Evolutionary conservation across 2,797 vertebrate genomes (phyloP).

Genomic region (Molothrus ater): DNA sequence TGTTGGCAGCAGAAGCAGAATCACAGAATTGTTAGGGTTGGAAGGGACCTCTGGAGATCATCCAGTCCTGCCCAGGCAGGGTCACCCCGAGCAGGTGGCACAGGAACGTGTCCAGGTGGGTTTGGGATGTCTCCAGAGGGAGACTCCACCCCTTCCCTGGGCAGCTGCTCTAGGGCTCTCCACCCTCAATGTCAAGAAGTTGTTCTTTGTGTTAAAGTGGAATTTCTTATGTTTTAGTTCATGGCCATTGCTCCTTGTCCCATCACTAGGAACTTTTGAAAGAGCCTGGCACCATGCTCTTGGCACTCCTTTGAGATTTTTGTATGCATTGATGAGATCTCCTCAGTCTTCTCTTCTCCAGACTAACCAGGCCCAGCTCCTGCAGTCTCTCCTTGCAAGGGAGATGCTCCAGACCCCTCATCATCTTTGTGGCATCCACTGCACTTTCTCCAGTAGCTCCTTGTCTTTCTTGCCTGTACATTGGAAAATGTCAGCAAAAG

Average conservation of each 20-base stretch:
- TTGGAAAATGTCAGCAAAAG: background rate
- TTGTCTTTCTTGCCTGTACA: background rate
- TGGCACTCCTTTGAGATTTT: background rate
- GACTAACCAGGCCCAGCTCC: background rate
- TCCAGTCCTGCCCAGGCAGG: background rate
- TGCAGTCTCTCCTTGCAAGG: accelerated
- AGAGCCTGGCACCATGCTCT: background rate
- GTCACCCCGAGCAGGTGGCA: background rate
- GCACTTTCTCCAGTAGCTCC: background rate
- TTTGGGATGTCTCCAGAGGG: background rate
- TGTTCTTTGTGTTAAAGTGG: accelerated
- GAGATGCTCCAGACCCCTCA: background rate
- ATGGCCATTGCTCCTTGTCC: background rate
- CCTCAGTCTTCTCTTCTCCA: background rate
- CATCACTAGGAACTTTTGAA: no score
- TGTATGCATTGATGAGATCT: background rate
- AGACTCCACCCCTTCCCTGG: background rate
- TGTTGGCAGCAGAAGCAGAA: background rate
- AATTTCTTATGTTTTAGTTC: background rate
- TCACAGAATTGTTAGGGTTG: background rate
- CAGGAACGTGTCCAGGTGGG: accelerated
- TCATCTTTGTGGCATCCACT: background rate
- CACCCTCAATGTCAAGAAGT: background rate
- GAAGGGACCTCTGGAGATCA: background rate
- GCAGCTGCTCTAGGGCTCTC: background rate